Conservation (phyloP, 2,797 vertebrate genomes). For the Agapornis canus region DNA sequence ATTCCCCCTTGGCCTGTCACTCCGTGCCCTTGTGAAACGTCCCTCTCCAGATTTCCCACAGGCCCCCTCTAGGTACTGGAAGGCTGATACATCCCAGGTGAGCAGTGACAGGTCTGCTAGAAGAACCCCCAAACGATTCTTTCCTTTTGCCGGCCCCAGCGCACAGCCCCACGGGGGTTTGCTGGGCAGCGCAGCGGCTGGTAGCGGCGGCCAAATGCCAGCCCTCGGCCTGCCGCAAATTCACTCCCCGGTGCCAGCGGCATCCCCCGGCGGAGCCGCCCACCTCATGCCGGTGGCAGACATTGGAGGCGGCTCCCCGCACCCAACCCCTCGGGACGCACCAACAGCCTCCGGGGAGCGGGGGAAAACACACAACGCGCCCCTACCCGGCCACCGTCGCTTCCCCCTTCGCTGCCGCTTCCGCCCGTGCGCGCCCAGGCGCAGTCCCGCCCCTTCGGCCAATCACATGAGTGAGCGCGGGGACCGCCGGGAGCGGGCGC, state of each 20-base stretch:
- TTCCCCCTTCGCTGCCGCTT: not conserved
- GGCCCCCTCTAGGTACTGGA: not conserved
- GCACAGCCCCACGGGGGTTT: not conserved
- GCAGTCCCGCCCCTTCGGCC: not conserved
- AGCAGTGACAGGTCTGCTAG: not conserved
- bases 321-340: not conserved
- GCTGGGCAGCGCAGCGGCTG: not conserved
- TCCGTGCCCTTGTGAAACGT: not conserved
- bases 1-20: not conserved
- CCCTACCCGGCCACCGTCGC: not conserved
- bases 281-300: fast-evolving
- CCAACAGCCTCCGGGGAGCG: not conserved
- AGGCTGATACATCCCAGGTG: not conserved
- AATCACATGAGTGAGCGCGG: slow-evolving; percentile 73
- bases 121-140: not conserved
- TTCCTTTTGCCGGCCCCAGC: not conserved
- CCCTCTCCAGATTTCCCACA: not conserved
- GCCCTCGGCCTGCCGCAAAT: fast-evolving
- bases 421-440: not conserved
- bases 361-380: fast-evolving
- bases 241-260: fast-evolving
- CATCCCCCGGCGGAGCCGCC: too few relatives aligned
- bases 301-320: fast-evolving
- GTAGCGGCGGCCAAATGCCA: not conserved
- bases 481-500: slow-evolving; percentile 63